Percentiles rank a stretch among this genome's conserved stretches.
Evolutionary conservation across 2,888 invertebrate genomes (phyloP).

Genomic region (Chrysotoxum bicinctum): DNA sequence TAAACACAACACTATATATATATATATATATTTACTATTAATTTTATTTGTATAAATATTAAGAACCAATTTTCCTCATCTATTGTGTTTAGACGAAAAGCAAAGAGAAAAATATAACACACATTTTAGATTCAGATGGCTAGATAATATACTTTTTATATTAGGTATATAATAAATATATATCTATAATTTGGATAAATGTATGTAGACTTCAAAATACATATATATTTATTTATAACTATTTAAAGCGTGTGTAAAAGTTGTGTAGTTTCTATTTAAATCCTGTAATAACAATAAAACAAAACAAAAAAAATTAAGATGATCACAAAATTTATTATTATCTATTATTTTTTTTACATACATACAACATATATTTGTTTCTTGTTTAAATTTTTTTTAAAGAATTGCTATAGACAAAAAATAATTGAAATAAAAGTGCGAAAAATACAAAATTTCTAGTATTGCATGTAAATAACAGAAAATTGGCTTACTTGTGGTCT

Average conservation of each 20-base stretch:
- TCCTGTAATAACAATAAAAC: constrained; percentile 70
- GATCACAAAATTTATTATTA: constrained; percentile 68
- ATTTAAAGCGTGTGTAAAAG: constrained; percentile 62
- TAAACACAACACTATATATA: constrained; percentile 64
- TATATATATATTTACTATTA: constrained; percentile 66
- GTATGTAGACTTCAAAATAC: constrained; percentile 56
- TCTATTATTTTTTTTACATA: constrained; percentile 49
- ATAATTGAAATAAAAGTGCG: constrained; percentile 50
- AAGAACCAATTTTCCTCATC: constrained; percentile 71
- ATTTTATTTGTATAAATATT: constrained; percentile 66
- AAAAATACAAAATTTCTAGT: constrained; percentile 70
- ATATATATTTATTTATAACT: constrained; percentile 71
- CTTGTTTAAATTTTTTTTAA: constrained; percentile 49
- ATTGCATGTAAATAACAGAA: constrained; percentile 71
- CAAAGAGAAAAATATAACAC: constrained; percentile 1
- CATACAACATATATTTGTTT: constrained; percentile 55
- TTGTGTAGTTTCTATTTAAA: constrained; percentile 72
- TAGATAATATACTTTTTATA: constrained; percentile 64
- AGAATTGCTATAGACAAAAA: constrained; percentile 60
- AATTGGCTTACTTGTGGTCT: constrained; percentile 59
- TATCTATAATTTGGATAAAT: constrained; percentile 38
- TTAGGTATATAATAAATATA: constrained; percentile 61
- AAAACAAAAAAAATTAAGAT: constrained; percentile 35
- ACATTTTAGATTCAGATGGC: constrained; percentile 54
- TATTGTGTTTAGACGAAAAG: constrained; percentile 61